Base-by-base conservation (phyloP, 2,888 invertebrate genomes). In the Scelioninae gen. 1 region DNA sequence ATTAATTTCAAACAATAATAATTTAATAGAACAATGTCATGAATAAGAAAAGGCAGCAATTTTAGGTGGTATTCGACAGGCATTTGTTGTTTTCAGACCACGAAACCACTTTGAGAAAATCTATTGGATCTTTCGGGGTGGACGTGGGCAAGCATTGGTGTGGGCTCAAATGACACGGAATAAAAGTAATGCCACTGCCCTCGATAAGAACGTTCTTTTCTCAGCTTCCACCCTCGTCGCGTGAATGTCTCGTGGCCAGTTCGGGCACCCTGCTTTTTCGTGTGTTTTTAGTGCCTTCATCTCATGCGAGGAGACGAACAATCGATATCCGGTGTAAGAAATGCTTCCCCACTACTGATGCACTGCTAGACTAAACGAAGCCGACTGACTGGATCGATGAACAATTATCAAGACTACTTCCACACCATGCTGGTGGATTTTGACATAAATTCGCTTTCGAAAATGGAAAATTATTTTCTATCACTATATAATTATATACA, bases 291-390 rank as follows among this genome's bases (percentile, higher is more conserved):
- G 82, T 84, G 71, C 77, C 85, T 68, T 74, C 83, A 84, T 86
- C 85, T 68, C 78, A 79, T 79, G 85, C 84, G 83, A 79, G 81
- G 86, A 86, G 85, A 85, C 88, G 85, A 85, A 88, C 88, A 91
- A 91, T 91, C 91, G 90, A 91, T 91, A 91, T 89, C 88, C 85
- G 85, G 88, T 88, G 88, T 90, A 90, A 91, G 89, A 87, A 90
- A 89, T 87, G 84, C 82, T 86, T 85, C 84, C 77, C 85, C 77
- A 72, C 84, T 79, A 85, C 85, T 86, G 85, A 82, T 86, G 86
- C 84, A 84, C 85, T 85, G 60, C 47, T 76, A 66, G 71, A 53
- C 84, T 63, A 83, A 83, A 74, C 78, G 68, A 78, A 77, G 53
- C 84, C 78, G 63, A 79, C 84, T 72, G 83, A 34, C 56, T 77